phyloP scores from a whole-genome alignment of 2,888 invertebrate genomes.

The Acanthosepion lycidas region DNA sequence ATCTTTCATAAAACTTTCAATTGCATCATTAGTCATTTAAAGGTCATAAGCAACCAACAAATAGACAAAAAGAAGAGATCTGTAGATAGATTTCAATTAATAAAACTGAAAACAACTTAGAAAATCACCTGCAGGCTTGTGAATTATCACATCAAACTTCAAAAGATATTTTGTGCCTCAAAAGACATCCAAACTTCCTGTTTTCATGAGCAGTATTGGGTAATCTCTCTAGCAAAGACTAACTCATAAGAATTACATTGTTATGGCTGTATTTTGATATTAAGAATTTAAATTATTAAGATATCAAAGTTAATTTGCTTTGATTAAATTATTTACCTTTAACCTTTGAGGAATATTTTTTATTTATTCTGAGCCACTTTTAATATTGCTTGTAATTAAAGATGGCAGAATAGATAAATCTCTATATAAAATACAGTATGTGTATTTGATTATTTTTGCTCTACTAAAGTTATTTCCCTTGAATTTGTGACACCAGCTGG shows the following conservation, averaged over 20 bases:
- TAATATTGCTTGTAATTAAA: too few species aligned
- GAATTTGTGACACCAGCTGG: too few species aligned
- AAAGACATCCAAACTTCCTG: not conserved
- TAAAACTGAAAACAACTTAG: not conserved
- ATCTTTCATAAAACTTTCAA: not conserved
- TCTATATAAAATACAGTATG: too few species aligned
- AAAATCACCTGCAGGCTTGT: not conserved
- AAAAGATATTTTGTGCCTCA: not conserved
- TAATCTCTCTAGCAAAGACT: not conserved
- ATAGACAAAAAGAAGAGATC: not conserved
- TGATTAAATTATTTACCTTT: not conserved
- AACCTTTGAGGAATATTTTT: not conserved
- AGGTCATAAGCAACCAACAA: not conserved
- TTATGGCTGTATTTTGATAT: not conserved
- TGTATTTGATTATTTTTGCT: too few species aligned
- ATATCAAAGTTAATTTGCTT: not conserved
- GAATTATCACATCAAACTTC: not conserved
- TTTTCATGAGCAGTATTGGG: not conserved
- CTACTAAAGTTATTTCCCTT: too few species aligned
- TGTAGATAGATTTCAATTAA: not conserved
- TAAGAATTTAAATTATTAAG: not conserved
- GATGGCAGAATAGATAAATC: too few species aligned
- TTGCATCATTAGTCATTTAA: conserved; percentile 6
- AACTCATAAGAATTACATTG: not conserved
- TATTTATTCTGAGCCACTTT: not conserved